Base-by-base conservation (phyloP, 2,888 invertebrate species). In the Eurytoma adleriae region DNA sequence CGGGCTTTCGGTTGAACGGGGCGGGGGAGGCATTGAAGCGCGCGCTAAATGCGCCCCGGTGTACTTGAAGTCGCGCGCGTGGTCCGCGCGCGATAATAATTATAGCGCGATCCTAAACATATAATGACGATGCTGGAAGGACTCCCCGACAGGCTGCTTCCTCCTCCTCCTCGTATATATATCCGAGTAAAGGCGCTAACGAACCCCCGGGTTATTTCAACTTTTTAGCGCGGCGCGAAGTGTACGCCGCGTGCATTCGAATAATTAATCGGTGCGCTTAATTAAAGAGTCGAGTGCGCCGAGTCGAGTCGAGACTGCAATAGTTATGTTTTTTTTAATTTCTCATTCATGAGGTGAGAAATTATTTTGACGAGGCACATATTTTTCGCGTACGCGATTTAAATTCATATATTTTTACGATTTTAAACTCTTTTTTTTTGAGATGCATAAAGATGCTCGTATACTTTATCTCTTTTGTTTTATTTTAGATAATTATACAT, bases 191-290 rank as follows among this genome's bases (percentile, higher is more conserved):
- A 40, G 40, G 40, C 40, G 40, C 40, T 40, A 40, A 81, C 72
- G 78, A 81, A 69, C 40, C 67, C 69, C 40, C 61, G 12, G 24
- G 68, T 0, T 27, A 18, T 57, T 74, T 40, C 30, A 2, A 12
- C 16, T 75, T 75, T 67, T 67, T 40, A 40, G 54, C 40, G 12
- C 24, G 7, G 16, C n/a, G 27, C 12, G 50, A 48, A n/a, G 14
- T n/a, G 18, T 30, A 52, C 20, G 30, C 57, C n/a, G 18, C 48
- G 48, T 50, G 59, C 67, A 40, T 40, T 40, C 40, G 79, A 81
- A 73, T 81, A 81, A 81, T 81, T 81, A 81, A 81, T 79, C 79
- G 78, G 54, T 76, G 75, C 76, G 79, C 78, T 81, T 81, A 81
- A 81, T 81, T 81, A 81, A 78, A 67, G 78, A 48, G 61, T 30